Percentiles rank a stretch among this genome's conserved stretches.
These are phyloP conservation scores for Parnassius smintheus DNA, from an alignment of 2,888 invertebrate genomes.

Conservation along the genomic window DNA sequence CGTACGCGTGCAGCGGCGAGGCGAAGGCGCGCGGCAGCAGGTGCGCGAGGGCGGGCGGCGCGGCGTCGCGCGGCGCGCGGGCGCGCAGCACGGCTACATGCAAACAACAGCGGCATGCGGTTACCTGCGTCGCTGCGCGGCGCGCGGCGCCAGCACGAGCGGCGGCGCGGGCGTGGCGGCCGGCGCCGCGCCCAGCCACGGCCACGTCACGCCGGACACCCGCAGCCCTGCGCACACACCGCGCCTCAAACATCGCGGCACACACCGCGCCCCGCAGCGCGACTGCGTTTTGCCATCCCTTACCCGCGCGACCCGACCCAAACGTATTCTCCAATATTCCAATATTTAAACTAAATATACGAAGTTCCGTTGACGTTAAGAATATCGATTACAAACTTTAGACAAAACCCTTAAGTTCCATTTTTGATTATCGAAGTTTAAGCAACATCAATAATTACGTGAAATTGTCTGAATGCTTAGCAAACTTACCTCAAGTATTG, in stretches of 20 bases:
- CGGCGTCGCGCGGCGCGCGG: constrained; percentile 86
- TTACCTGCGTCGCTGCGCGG: constrained; percentile 88
- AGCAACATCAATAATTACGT: no score
- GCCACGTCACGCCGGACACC: constrained; percentile 89
- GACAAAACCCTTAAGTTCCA: no score
- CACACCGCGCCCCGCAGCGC: constrained; percentile 21
- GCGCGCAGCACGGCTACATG: constrained; percentile 86
- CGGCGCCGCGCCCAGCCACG: constrained; percentile 85
- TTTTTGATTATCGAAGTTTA: no score
- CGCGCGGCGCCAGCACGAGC: constrained; percentile 87
- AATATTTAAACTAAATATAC: no score
- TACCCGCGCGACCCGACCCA: no score
- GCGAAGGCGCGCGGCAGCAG: constrained; percentile 83
- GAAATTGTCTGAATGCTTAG: no score
- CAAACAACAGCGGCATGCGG: constrained; percentile 61
- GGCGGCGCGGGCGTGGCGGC: constrained; percentile 83
- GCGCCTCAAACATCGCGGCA: constrained; percentile 55
- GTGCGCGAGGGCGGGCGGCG: constrained; percentile 82
- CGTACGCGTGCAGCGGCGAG: constrained; percentile 80
- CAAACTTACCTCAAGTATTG: no score
- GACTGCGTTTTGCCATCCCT: background rate
- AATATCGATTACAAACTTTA: no score
- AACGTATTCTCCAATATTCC: no score
- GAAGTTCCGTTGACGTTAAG: no score
- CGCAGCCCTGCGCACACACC: constrained; percentile 85